These are phyloP conservation scores for Ptychoptera albimana DNA, from an alignment of 2,888 invertebrate species.

Conservation along the genomic window DNA sequence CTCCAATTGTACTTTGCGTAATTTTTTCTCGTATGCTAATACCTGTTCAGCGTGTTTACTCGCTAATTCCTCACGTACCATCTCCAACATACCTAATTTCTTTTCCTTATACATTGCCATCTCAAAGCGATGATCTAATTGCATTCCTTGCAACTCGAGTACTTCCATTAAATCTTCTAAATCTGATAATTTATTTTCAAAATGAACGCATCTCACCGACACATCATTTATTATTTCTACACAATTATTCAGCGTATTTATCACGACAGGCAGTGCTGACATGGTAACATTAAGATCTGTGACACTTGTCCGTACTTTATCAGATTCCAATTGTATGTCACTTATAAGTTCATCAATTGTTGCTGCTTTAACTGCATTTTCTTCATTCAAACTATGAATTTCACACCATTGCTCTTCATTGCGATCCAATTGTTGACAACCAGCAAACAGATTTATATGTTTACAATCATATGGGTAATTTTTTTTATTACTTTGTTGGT, in stretches of 20 bases:
- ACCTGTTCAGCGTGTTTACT: constrained; percentile 40
- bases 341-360: constrained; percentile 32
- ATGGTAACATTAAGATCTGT: constrained; percentile 22
- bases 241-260: constrained; percentile 27
- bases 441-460: constrained; percentile 37
- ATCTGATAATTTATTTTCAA: constrained; percentile 39
- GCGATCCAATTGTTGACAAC: constrained; percentile 42
- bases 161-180: constrained; percentile 47
- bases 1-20: constrained; percentile 40
- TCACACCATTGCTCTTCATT: constrained; percentile 50
- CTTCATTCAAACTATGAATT: constrained; percentile 40
- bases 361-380: constrained; percentile 39
- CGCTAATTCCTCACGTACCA: constrained; percentile 34
- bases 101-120: constrained; percentile 44
- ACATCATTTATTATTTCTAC: constrained; percentile 29
- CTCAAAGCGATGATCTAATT: constrained; percentile 45
- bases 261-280: constrained; percentile 22
- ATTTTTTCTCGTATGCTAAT: constrained; percentile 36
- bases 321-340: constrained; percentile 22
- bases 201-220: constrained; percentile 35
- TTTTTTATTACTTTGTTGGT: neutral
- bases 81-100: constrained; percentile 39
- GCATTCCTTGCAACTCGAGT: constrained; percentile 43
- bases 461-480: neutral
- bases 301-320: constrained; percentile 16